Conservation (phyloP, 2,797 vertebrate species). For the Sandelia bainsii region DNA sequence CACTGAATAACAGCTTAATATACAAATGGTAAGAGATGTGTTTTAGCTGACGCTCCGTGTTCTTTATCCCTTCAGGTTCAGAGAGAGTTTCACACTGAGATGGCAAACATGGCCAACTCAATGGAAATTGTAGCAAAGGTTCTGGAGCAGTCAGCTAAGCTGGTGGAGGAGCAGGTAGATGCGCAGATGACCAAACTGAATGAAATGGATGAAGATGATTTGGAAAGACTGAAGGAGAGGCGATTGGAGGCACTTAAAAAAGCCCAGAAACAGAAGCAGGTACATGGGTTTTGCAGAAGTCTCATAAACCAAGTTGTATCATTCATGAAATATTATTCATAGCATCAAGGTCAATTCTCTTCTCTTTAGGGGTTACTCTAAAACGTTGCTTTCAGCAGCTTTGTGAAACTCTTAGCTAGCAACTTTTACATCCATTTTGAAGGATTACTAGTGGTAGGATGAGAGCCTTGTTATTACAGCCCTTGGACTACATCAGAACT, state of each 20-base stretch:
- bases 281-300: constrained; percentile 50
- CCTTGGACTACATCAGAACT: background rate
- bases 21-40: background rate
- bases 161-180: constrained; percentile 94
- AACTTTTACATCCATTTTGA: background rate
- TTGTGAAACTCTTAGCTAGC: background rate
- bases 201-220: constrained; percentile 93
- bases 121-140: constrained; percentile 89
- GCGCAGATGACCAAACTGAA: constrained; percentile 91
- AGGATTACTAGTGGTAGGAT: background rate
- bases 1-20: background rate
- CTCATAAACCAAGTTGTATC: background rate
- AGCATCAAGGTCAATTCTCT: too few species aligned
- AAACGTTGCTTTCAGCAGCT: background rate
- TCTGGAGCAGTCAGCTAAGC: constrained; percentile 90
- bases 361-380: too few species aligned
- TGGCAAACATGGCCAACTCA: constrained; percentile 85
- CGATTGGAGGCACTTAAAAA: constrained; percentile 94
- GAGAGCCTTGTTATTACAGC: background rate
- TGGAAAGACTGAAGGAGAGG: constrained; percentile 92
- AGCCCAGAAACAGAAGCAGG: constrained; percentile 98
- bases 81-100: constrained; percentile 17
- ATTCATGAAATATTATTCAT: too few species aligned
- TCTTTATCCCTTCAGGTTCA: constrained; percentile 10
- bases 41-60: background rate